Percentiles rank a stretch among this genome's conserved stretches.
Conservation (phyloP, 2,888 invertebrate genomes). For the Halictus ligatus region DNA sequence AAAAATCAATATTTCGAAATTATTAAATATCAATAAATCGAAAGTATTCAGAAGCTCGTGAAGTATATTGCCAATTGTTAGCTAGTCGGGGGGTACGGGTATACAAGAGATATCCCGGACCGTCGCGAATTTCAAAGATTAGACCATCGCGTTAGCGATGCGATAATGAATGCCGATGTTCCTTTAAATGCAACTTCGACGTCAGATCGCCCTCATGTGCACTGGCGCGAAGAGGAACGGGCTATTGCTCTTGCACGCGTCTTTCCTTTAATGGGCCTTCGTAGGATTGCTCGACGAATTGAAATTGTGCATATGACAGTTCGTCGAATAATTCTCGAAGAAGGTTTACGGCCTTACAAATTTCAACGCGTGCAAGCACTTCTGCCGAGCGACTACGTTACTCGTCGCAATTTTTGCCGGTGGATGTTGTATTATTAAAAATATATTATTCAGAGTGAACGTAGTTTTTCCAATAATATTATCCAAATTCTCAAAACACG, state of each 20-base stretch:
- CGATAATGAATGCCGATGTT: too few relatives aligned
- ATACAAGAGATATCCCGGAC: too few relatives aligned
- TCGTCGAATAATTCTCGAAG: not conserved
- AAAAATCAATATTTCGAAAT: too few relatives aligned
- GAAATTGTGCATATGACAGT: conserved; percentile 7
- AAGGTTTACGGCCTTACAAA: not conserved
- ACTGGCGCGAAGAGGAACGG: not conserved
- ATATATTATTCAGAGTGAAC: not conserved
- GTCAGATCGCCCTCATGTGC: not conserved
- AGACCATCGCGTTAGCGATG: too few relatives aligned
- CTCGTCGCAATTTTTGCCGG: not conserved
- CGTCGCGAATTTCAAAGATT: too few relatives aligned
- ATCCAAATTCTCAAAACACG: too few relatives aligned
- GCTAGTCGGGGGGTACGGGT: too few relatives aligned
- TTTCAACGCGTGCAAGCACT: not conserved
- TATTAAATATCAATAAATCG: not conserved
- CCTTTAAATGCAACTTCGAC: too few relatives aligned
- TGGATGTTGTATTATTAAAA: not conserved
- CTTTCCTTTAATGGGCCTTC: not conserved
- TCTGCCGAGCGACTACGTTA: not conserved
- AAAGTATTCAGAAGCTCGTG: not conserved
- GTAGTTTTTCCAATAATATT: not conserved
- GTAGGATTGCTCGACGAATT: not conserved
- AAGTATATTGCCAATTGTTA: too few relatives aligned
- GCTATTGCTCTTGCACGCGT: conserved; percentile 1